Evolutionary conservation across 2,888 invertebrate species (phyloP).

Genomic region (Phania funesta): DNA sequence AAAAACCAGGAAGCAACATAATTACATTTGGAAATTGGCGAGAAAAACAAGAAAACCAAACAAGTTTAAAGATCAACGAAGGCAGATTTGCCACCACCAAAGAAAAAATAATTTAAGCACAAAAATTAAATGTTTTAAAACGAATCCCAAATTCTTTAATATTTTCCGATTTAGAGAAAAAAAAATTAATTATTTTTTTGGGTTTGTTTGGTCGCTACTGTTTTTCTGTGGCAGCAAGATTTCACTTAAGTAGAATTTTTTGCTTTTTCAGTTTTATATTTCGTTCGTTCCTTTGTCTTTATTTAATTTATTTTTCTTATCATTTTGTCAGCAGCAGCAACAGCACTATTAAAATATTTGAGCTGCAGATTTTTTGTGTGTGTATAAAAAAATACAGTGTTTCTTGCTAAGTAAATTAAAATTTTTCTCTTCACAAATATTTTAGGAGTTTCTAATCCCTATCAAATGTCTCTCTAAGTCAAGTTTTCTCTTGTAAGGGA

Average conservation of each 20-base stretch:
- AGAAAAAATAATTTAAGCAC: not conserved
- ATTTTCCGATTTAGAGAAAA: not conserved
- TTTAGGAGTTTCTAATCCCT: too few species aligned
- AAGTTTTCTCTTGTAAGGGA: too few species aligned
- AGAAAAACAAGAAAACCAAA: not conserved
- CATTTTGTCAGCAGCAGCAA: slow-evolving; percentile 21
- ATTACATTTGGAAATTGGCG: not conserved
- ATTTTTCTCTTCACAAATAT: not conserved
- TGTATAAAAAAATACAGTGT: not conserved
- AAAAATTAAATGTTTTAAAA: not conserved
- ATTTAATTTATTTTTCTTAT: slow-evolving; percentile 51
- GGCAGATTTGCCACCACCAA: not conserved
- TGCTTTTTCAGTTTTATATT: not conserved
- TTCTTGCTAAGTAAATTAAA: not conserved
- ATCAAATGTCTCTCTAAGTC: too few species aligned
- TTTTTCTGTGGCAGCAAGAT: not conserved
- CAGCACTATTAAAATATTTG: too few species aligned
- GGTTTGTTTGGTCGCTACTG: not conserved
- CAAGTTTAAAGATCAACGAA: not conserved
- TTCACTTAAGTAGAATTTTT: too few species aligned
- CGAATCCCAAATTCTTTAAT: not conserved
- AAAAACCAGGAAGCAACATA: not conserved
- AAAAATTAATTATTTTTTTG: not conserved
- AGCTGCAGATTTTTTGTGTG: too few species aligned
- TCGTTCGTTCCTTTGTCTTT: not conserved